Base-by-base conservation (phyloP, 2,113 vertebrate species). In the Saiga tatarica region DNA sequence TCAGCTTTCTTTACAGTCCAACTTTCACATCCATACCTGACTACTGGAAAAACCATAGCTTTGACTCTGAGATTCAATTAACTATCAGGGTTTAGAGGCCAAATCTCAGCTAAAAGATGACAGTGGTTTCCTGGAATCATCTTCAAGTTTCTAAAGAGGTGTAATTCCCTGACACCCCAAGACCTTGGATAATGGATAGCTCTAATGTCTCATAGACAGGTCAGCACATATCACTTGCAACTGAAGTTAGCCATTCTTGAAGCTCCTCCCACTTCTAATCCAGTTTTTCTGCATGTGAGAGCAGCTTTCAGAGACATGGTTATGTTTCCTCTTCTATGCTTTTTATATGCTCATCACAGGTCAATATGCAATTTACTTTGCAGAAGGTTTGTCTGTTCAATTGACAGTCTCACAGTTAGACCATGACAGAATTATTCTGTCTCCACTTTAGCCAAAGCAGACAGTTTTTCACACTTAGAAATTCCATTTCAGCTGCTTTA, bases 101-200 rank as follows among this genome's bases (percentile, higher is more conserved):
- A 50, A 81, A 33, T 33, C 47, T 81, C 45, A 33, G 45, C 45
- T 33, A 81, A 21, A 52, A 3, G 99, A 98, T 0, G 87, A 99
- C 99, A 95, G 98, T 98, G 15, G 95, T 99, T 33, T 99, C 99
- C 3, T 98, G 98, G 1, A 99, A 99, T 89, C 98, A 99, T 95
- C 99, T 99, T 33, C 99, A 98, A 4, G 93, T 98, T 45, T 98
- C 98, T 0, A 99, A 99, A 97, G 99, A 99, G 98, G 99, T 99
- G 78, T 0, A 60, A 47, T 13, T 50, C 42, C 16, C 42, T 60
- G 7, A 0, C 2, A 7, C 0, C 0, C 6, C 11, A 3, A 13
- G 78, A 11, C 2, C 0, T 23, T 3, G 10, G 33, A 14, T 13
- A 1, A 12, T 62, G 3, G 30, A 23, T 23, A 79, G 15, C 16